Conservation (phyloP, 2,888 invertebrate species). For the Molanna angustata region DNA sequence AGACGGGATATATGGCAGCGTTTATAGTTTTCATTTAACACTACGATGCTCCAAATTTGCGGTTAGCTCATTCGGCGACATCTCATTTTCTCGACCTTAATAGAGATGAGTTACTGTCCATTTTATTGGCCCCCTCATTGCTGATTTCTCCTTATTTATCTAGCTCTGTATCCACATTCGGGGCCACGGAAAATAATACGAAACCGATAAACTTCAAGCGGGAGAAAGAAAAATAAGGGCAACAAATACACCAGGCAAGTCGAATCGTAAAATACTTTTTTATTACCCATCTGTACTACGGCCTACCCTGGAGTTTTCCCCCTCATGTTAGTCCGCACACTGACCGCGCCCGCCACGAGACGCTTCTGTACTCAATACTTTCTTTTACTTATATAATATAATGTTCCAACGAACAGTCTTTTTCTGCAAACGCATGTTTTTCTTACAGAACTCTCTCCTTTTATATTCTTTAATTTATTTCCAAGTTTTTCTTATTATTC, state of each 20-base stretch:
- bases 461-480: no score
- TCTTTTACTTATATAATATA: no score
- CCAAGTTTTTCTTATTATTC: no score
- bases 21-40: constrained; percentile 25
- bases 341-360: constrained; percentile 1
- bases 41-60: constrained; percentile 14
- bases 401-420: no score
- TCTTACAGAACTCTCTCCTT: no score
- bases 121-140: constrained; percentile 19
- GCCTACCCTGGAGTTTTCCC: no score
- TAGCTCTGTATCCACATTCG: constrained; percentile 9
- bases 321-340: constrained; percentile 6
- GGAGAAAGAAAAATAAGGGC: constrained; percentile 30
- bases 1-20: constrained; percentile 7
- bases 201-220: constrained; percentile 29
- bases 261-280: constrained; percentile 33
- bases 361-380: background rate
- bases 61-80: constrained; percentile 17
- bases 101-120: constrained; percentile 25
- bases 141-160: constrained; percentile 18
- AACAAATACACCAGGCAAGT: constrained; percentile 26
- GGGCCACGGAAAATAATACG: constrained; percentile 29
- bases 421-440: no score
- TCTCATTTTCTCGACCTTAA: constrained; percentile 14
- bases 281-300: constrained; percentile 22